A percentile compares a stretch with the other conserved stretches of the same genome.
phyloP scores from a whole-genome alignment of 2,797 vertebrate genomes.

The Carcharodon carcharias region DNA sequence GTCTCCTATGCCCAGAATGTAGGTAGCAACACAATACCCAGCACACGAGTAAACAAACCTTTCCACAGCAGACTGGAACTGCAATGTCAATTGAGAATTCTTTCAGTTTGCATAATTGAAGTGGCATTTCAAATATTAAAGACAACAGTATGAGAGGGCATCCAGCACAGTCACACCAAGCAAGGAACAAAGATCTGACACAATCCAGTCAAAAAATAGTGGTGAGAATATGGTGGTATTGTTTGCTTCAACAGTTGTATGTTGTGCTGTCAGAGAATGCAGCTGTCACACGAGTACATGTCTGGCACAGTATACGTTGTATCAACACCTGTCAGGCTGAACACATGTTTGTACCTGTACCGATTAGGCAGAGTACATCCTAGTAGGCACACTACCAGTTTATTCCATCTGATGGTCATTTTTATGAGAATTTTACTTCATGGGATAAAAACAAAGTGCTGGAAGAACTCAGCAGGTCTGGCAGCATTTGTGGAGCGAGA shows the following conservation, averaged over 20 bases:
- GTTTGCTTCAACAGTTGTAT: not conserved
- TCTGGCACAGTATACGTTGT: too few species aligned
- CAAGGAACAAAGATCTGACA: not conserved
- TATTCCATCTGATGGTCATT: not conserved
- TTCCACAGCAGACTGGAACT: constrained; percentile 93
- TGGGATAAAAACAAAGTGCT: too few species aligned
- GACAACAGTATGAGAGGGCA: not conserved
- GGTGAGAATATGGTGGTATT: not conserved
- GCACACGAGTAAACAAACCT: constrained; percentile 91
- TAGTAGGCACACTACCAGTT: not conserved
- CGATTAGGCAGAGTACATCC: not conserved
- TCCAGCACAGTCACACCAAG: not conserved
- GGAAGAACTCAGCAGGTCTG: too few species aligned
- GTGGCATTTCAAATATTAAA: not conserved
- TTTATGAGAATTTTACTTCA: not conserved
- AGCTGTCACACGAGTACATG: not conserved
- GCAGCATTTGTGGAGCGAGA: too few species aligned
- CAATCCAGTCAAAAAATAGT: not conserved
- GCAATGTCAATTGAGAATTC: constrained; percentile 35
- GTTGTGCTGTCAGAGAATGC: not conserved
- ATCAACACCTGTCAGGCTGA: not conserved
- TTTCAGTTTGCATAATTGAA: not conserved
- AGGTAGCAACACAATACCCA: constrained; percentile 95
- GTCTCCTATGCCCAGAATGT: constrained; percentile 94
- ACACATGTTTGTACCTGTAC: not conserved